Evolutionary conservation across 2,113 vertebrate genomes (phyloP), one percentile per base, ranked within the genome.

Genomic region (Delphinus delphis): DNA sequence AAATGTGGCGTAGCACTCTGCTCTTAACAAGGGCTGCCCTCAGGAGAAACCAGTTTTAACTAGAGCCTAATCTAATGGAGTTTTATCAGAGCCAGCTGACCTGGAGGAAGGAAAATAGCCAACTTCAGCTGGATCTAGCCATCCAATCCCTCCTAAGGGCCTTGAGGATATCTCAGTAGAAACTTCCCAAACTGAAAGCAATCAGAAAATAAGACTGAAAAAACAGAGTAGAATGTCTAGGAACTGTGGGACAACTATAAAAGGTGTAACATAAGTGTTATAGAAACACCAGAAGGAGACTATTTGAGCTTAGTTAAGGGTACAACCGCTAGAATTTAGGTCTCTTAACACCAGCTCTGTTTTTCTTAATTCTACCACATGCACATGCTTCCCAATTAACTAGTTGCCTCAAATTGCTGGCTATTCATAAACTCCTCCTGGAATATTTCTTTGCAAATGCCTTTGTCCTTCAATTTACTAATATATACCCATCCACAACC

Each of bases 1-100:
- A 44, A 65, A 65, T 15, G 53, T 0, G 0, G 6, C 0, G 0
- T 20, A 28, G 21, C 26, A 47, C 25, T 33, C 18, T 38, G 38
- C 47, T 77, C 60, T 79, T 60, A 74, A 74, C 31, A 38, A 60
- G 38, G 25, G 50, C 33, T 73, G n/a, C 1, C 65, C 47, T 53
- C 20, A 14, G 85, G 55, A 53, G 41, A 55, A 94, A 44, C n/a
- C 65, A 60, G 25, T 11, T 58, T 11, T 58, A 58, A 21, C 55
- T n/a, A 68, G 26, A 53, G n/a, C 44, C 44, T n/a, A 36, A 18
- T 6, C 8, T 47, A 13, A 33, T 58, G 38, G 50, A 62, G 28
- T 77, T 90, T 85, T 58, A 10, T 25, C 31, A 36, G 17, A 50
- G 33, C 3, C 58, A 31, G 58, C 47, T 26, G 6, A 62, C 23